These are phyloP conservation scores for Lepidochrysops patricia DNA, from an alignment of 2,888 invertebrate genomes.

Conservation along the genomic window DNA sequence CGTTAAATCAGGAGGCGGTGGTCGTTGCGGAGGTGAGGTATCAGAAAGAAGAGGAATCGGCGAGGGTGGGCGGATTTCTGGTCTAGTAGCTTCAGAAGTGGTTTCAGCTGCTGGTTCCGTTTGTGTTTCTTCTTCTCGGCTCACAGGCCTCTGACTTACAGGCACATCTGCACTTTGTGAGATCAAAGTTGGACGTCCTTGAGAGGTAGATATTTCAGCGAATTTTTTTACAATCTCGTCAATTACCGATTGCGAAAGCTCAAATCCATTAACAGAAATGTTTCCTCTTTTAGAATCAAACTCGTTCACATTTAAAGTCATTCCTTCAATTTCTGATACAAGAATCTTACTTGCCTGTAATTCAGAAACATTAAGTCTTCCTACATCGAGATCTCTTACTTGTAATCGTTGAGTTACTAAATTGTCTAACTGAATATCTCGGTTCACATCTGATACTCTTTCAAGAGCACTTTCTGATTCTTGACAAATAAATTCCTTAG, in stretches of 20 bases:
- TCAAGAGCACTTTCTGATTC: conserved; percentile 42
- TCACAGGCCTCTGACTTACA: conserved; percentile 42
- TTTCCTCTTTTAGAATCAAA: conserved; percentile 81
- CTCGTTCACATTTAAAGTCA: conserved; percentile 81
- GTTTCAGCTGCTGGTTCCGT: conserved; percentile 39
- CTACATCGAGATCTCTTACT: conserved; percentile 85
- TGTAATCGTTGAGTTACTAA: conserved; percentile 78
- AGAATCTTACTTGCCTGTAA: conserved; percentile 85
- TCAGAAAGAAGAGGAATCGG: conserved; percentile 39
- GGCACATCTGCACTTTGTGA: conserved; percentile 32
- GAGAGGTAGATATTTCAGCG: conserved; percentile 56
- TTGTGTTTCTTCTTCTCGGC: conserved; percentile 61
- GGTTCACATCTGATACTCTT: conserved; percentile 43
- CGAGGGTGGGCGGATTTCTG: conserved; percentile 26
- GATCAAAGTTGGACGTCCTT: conserved; percentile 24
- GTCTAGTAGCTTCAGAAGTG: conserved; percentile 21
- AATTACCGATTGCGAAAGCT: conserved; percentile 79
- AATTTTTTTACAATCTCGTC: conserved; percentile 77
- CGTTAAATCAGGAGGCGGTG: conserved; percentile 64
- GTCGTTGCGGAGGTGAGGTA: conserved; percentile 51
- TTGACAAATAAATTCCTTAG: conserved; percentile 32
- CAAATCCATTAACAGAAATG: conserved; percentile 78
- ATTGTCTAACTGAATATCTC: conserved; percentile 60
- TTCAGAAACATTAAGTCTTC: conserved; percentile 84
- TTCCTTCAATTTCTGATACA: conserved; percentile 87